phyloP scores from a whole-genome alignment of 2,888 invertebrate genomes.

The Pardosa pseudoannulata region DNA sequence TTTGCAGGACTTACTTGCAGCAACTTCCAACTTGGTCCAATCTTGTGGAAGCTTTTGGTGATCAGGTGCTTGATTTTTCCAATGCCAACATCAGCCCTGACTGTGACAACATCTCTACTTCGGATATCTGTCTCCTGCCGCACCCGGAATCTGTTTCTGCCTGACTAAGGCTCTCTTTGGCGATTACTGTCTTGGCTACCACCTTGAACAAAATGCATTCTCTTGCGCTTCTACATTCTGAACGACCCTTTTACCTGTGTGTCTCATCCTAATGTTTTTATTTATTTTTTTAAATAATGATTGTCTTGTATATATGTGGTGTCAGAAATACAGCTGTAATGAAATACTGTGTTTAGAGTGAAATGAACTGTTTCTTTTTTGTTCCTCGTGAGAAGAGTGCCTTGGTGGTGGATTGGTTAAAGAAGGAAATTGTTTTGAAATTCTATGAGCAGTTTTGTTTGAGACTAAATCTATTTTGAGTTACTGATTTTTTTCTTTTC shows the following conservation, averaged over 20 bases:
- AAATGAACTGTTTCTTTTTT: too few species aligned
- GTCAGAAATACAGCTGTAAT: neutral
- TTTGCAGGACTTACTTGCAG: constrained; percentile 60
- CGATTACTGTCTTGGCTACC: neutral
- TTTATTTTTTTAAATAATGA: neutral
- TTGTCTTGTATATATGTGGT: neutral
- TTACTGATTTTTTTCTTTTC: too few species aligned
- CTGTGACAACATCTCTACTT: neutral
- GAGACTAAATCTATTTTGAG: too few species aligned
- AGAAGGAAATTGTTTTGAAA: too few species aligned
- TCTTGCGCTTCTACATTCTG: neutral
- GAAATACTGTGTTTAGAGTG: too few species aligned
- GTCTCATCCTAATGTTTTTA: neutral
- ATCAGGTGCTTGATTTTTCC: constrained; percentile 43
- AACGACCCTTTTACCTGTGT: neutral
- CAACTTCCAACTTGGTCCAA: constrained; percentile 66
- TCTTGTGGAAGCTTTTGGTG: constrained; percentile 58
- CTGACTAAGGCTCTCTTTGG: constrained; percentile 29
- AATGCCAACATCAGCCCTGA: constrained; percentile 42
- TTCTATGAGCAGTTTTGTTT: too few species aligned
- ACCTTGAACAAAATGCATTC: neutral
- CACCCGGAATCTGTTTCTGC: constrained; percentile 58
- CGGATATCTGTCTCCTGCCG: constrained; percentile 4
- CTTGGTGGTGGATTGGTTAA: too few species aligned
- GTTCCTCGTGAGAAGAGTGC: too few species aligned